A percentile compares a stretch with the other conserved stretches of the same genome.
phyloP scores from a whole-genome alignment of 2,797 vertebrate genomes.

The Falco berigora region DNA sequence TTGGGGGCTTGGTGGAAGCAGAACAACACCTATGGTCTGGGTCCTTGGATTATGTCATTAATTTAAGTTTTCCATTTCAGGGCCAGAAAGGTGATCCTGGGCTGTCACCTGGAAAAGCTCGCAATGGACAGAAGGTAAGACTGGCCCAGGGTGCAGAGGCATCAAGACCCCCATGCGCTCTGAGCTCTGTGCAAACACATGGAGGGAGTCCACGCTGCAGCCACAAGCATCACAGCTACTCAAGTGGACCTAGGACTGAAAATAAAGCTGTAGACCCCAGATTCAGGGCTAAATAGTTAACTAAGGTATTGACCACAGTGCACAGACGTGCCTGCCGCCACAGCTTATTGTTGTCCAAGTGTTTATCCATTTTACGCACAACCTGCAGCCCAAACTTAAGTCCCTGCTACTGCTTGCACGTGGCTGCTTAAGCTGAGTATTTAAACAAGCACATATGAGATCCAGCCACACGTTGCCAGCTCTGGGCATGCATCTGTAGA shows the following conservation, averaged over 20 bases:
- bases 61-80: constrained; percentile 71
- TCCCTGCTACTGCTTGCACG: neutral
- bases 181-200: neutral
- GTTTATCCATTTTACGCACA: neutral
- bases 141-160: neutral
- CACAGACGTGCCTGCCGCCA: neutral
- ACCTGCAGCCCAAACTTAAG: neutral
- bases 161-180: fast-evolving
- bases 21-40: neutral
- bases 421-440: neutral
- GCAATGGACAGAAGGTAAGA: constrained; percentile 88
- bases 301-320: neutral
- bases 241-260: neutral
- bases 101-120: constrained; percentile 88
- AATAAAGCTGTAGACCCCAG: neutral
- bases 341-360: neutral
- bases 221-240: neutral
- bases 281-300: neutral
- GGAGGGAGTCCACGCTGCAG: neutral
- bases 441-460: neutral
- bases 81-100: constrained; percentile 95
- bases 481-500: neutral
- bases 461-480: neutral
- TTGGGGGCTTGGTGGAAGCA: neutral
- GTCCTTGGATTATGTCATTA: neutral